Base-by-base conservation (phyloP, 2,888 invertebrate genomes). In the Plebejus anna region DNA sequence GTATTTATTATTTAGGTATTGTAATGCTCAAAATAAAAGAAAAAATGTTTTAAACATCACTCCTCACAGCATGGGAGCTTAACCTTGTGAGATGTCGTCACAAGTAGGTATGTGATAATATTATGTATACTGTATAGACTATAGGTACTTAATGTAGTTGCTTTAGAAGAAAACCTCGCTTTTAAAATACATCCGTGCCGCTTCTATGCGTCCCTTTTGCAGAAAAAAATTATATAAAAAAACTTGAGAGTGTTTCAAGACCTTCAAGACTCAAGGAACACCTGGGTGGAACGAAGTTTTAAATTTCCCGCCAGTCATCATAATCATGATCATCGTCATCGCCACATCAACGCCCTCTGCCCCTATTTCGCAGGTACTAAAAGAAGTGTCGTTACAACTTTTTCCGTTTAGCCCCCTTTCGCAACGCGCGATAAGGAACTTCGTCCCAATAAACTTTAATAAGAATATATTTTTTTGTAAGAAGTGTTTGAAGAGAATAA, bases 21-120 rank as follows among this genome's bases (percentile, higher is more conserved):
- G 71, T 71, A 47, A 71, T 71, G 71, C 71, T 71, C 42, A 71
- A 42, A 2, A 51, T 22, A 61, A 9, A 7, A 22, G 4, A 55
- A 61, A 32, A 66, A 66, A 66, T 66, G 13, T 32, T 66, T 9
- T 36, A 32, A 66, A 5, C 32, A 36, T 16, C 32, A 28, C 66
- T 32, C 32, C 13, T 61, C 61, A 61, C 32, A 66, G 13, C 13
- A 11, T 32, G 32, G 66, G 7, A 66, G 6, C 11, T 32, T 5
- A 32, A 66, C 32, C 66, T 32, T 16, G 66, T 66, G 32, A 0
- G 66, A 4, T 66, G 4, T 66, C 61, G 61, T 61, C 61, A 55
- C 55, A 55, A 55, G 55, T 55, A 55, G 16, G 61, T 61, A 61
- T 61, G 61, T 66, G 66, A 66, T 66, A 66, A 66, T 66, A 59